Evolutionary conservation across 2,888 invertebrate genomes (phyloP).

Genomic region (Ferrisia virgata): DNA sequence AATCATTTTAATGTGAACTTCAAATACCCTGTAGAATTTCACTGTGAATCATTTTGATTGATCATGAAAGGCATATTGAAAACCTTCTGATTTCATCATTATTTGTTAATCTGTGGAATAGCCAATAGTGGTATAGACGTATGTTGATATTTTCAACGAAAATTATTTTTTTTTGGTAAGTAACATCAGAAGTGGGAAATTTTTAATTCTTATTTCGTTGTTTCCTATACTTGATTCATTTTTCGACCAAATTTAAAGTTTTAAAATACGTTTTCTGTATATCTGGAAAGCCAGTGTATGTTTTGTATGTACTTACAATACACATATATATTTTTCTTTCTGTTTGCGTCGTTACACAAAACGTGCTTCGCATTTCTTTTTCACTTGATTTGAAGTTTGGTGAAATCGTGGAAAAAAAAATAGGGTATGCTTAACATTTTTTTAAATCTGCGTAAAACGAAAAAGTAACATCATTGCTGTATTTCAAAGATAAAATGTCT

Average conservation of each 20-base stretch:
- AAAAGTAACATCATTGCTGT: slow-evolving; percentile 20
- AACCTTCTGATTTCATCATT: no score
- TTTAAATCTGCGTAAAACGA: slow-evolving; percentile 19
- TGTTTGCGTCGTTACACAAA: slow-evolving; percentile 15
- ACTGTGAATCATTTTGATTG: no score
- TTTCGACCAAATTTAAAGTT: not conserved
- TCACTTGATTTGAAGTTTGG: slow-evolving; percentile 34
- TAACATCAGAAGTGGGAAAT: no score
- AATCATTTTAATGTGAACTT: no score
- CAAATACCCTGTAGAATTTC: no score
- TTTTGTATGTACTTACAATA: not conserved
- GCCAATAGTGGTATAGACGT: no score
- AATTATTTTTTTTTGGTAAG: no score
- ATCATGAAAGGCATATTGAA: no score
- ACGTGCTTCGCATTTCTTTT: slow-evolving; percentile 35
- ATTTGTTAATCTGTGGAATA: no score
- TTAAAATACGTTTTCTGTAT: not conserved
- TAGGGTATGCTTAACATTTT: slow-evolving; percentile 18
- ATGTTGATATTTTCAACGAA: no score
- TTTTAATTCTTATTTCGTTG: no score
- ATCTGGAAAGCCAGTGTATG: not conserved
- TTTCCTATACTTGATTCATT: not conserved
- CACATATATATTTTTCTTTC: not conserved
- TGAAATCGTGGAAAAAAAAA: not conserved
- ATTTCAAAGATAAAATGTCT: slow-evolving; percentile 33